A percentile compares a stretch with the other conserved stretches of the same genome.
These are phyloP conservation scores for Sarcophaga bullata DNA, from an alignment of 1,140 invertebrate species.

Conservation along the genomic window DNA sequence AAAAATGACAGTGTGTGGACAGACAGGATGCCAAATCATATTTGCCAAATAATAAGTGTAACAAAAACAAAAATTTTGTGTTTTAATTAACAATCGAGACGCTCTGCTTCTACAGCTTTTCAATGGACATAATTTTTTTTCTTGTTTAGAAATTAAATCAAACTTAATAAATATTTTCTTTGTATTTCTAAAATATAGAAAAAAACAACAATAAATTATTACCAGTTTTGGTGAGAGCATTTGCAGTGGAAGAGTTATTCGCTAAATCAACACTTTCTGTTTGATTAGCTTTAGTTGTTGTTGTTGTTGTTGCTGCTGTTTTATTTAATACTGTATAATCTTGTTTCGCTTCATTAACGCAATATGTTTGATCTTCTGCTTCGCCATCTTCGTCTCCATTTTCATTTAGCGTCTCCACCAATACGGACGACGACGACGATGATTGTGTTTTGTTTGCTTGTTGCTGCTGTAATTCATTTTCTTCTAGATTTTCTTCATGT, in stretches of 20 bases:
- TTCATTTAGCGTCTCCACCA: not conserved
- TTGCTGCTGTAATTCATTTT: not conserved
- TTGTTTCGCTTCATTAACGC: not conserved
- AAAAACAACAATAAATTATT: conserved; percentile 1
- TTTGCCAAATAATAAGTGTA: no score
- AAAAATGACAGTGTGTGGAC: no score
- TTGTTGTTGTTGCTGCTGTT: not conserved
- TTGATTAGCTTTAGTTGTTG: no score
- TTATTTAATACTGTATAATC: conserved; percentile 5
- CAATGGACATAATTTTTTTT: no score
- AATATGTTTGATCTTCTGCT: not conserved
- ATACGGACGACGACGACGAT: conserved; percentile 1
- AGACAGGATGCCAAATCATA: no score
- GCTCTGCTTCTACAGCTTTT: no score
- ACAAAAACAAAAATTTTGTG: no score
- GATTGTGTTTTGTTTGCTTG: not conserved
- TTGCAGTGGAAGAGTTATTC: not conserved
- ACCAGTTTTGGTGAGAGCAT: conserved; percentile 9
- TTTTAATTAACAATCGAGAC: no score
- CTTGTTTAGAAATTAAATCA: no score
- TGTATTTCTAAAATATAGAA: no score
- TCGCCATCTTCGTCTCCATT: not conserved
- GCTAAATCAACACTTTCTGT: not conserved
- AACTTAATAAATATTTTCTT: no score
- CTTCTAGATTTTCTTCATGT: conserved; percentile 6